Evolutionary conservation across 2,113 vertebrate species (phyloP).

Genomic region (Empidonax alnorum): DNA sequence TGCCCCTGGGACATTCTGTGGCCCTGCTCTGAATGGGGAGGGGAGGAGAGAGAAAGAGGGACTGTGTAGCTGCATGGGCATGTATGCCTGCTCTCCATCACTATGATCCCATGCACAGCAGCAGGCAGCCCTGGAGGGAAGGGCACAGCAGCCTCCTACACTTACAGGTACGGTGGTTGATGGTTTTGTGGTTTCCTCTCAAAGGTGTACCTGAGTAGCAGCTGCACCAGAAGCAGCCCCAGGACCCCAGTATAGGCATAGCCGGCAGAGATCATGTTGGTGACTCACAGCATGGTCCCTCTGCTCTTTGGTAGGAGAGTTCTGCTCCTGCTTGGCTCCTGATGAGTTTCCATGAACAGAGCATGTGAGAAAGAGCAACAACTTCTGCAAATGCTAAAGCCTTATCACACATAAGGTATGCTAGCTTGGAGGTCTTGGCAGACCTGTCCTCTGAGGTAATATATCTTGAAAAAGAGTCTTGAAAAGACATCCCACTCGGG

Average conservation of each 20-base stretch:
- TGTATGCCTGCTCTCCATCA: no score
- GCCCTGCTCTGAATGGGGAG: background rate
- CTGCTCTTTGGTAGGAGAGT: background rate
- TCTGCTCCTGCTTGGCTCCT: background rate
- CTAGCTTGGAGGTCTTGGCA: background rate
- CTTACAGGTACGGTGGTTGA: accelerated
- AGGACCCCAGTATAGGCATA: background rate
- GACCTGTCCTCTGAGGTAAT: background rate
- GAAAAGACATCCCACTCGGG: background rate
- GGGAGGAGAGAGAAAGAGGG: background rate
- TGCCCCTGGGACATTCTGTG: background rate
- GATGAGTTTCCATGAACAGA: background rate
- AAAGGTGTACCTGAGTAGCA: background rate
- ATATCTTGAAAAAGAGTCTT: background rate
- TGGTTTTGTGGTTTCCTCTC: background rate
- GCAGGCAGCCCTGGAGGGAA: background rate
- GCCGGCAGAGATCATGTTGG: background rate
- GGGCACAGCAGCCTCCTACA: background rate
- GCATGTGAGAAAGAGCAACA: background rate
- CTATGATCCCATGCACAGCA: background rate
- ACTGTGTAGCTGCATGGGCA: background rate
- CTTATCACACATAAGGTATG: background rate
- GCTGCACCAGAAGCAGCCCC: background rate
- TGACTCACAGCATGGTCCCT: background rate
- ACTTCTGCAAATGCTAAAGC: background rate